Conservation (phyloP, 2,888 invertebrate genomes). For the Colostygia pectinataria region DNA sequence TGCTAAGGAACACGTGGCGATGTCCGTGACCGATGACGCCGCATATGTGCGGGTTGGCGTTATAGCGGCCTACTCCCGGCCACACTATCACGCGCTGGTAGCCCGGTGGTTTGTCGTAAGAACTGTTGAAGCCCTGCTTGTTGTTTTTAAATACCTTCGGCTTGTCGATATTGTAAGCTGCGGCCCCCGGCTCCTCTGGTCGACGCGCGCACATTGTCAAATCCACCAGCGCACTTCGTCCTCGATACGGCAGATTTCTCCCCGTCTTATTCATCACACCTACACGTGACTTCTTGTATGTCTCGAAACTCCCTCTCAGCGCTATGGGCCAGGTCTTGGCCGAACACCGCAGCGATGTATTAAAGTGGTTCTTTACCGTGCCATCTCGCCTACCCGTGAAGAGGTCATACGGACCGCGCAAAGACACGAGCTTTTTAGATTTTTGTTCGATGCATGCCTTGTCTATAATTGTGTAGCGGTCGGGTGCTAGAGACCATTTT, state of each 20-base stretch:
- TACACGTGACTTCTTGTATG: slow-evolving; percentile 55
- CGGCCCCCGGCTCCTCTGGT: slow-evolving; percentile 79
- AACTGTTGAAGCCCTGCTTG: slow-evolving; percentile 62
- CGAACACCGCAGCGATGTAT: slow-evolving; percentile 47
- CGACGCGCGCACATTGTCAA: slow-evolving; percentile 71
- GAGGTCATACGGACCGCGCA: slow-evolving; percentile 68
- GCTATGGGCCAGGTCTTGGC: slow-evolving; percentile 68
- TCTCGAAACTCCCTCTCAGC: slow-evolving; percentile 57
- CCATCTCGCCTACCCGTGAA: slow-evolving; percentile 78
- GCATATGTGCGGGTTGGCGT: slow-evolving; percentile 36
- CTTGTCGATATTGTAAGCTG: slow-evolving; percentile 57
- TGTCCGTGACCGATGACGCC: slow-evolving; percentile 63
- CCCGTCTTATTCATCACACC: slow-evolving; percentile 70
- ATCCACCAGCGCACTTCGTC: slow-evolving; percentile 75
- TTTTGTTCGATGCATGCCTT: slow-evolving; percentile 61
- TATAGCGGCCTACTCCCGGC: slow-evolving; percentile 73
- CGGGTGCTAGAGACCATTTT: slow-evolving; percentile 64
- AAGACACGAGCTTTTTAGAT: slow-evolving; percentile 62
- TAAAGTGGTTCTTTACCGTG: slow-evolving; percentile 81
- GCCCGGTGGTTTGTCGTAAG: slow-evolving; percentile 63
- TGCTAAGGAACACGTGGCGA: slow-evolving; percentile 63
- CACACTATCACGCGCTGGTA: slow-evolving; percentile 62
- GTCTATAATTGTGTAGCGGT: slow-evolving; percentile 66
- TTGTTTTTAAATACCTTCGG: slow-evolving; percentile 50
- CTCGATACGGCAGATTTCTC: slow-evolving; percentile 58